These are phyloP conservation scores for Chloroclystis v-ata DNA, from an alignment of 2,888 invertebrate species.

Conservation along the genomic window DNA sequence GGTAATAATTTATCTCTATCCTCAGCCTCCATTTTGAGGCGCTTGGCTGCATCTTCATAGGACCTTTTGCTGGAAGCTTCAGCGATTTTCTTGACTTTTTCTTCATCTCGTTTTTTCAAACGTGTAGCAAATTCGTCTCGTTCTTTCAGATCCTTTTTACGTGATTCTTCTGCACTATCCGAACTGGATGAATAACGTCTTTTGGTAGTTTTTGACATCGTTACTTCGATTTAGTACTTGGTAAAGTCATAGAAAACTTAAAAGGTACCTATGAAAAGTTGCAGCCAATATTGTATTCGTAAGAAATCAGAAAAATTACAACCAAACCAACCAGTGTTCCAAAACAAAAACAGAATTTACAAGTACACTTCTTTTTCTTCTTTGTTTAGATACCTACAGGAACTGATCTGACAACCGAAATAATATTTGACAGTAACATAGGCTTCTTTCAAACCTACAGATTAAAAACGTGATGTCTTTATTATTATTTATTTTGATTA, in stretches of 20 bases:
- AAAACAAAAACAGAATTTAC: background rate
- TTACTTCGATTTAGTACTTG: background rate
- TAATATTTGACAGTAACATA: too few species aligned
- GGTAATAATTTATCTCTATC: conserved; percentile 92
- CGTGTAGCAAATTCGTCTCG: conserved; percentile 96
- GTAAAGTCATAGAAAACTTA: too few species aligned
- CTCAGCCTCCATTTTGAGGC: conserved; percentile 91
- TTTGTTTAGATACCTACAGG: too few species aligned
- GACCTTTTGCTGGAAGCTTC: conserved; percentile 82
- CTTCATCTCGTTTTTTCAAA: conserved; percentile 92
- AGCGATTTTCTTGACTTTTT: conserved; percentile 88
- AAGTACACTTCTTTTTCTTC: too few species aligned
- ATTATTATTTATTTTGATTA: too few species aligned
- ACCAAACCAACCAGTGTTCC: background rate
- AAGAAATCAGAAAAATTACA: too few species aligned
- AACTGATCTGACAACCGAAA: too few species aligned
- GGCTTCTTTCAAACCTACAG: too few species aligned
- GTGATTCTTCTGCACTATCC: conserved; percentile 87
- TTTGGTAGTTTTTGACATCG: conserved; percentile 62
- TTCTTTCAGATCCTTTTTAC: conserved; percentile 91
- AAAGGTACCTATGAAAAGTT: background rate
- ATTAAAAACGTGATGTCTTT: too few species aligned
- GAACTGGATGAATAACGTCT: conserved; percentile 75
- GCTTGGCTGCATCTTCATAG: conserved; percentile 92
- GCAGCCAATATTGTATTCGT: too few species aligned